Evolutionary conservation across 1,140 invertebrate species (phyloP).

Genomic region (Bombus picipes): DNA sequence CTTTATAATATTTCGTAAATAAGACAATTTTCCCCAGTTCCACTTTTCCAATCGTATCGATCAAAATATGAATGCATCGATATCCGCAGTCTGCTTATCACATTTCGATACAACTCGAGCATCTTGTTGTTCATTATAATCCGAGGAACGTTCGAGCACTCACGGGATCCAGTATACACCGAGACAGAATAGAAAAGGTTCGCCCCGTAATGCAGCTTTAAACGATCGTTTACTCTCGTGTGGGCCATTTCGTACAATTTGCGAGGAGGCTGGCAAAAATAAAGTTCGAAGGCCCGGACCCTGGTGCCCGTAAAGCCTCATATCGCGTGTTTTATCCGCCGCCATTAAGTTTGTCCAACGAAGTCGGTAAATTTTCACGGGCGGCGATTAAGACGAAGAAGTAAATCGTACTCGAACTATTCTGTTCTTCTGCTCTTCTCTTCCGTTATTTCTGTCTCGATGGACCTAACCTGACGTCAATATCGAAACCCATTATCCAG

Average conservation of each 20-base stretch:
- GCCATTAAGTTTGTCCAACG: not conserved
- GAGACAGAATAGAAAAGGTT: slow-evolving; percentile 7
- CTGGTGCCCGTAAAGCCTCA: not conserved
- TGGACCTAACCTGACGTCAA: not conserved
- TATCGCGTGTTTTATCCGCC: not conserved
- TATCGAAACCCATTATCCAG: not conserved
- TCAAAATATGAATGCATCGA: not conserved
- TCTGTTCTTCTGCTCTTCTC: not conserved
- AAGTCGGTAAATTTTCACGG: slow-evolving; percentile 11
- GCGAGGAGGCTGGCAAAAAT: not conserved
- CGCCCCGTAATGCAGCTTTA: not conserved
- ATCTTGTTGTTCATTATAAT: not conserved
- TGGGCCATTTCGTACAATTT: slow-evolving; percentile 17
- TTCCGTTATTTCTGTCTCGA: not conserved
- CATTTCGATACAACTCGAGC: not conserved
- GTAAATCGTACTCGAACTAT: not conserved
- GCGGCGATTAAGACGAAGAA: slow-evolving; percentile 22
- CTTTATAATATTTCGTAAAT: too few species aligned
- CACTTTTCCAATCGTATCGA: not conserved
- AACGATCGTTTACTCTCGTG: slow-evolving; percentile 16
- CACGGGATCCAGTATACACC: not conserved
- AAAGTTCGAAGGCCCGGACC: not conserved
- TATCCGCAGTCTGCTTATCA: not conserved
- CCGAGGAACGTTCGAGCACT: not conserved
- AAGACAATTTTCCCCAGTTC: not conserved